phyloP scores from a whole-genome alignment of 1,140 invertebrate genomes.

The Drosophila nasuta region DNA sequence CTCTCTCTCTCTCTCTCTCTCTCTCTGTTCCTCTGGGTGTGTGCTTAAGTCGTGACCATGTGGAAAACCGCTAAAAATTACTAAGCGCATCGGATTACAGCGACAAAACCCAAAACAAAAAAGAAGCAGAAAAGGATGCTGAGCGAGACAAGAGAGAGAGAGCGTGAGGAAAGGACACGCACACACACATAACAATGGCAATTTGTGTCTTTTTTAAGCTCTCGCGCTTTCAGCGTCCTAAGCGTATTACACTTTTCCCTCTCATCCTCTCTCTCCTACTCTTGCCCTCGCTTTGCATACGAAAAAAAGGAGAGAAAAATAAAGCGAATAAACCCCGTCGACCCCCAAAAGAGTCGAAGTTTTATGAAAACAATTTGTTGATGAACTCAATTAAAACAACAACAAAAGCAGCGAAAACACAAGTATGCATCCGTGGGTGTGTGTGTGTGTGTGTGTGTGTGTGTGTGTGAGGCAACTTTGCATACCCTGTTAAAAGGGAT shows the following conservation, averaged over 20 bases:
- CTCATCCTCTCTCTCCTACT: neutral
- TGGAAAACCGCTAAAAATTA: conserved; percentile 50
- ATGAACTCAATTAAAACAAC: conserved; percentile 73
- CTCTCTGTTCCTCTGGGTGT: conserved; percentile 1
- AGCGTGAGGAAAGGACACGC: conserved; percentile 5
- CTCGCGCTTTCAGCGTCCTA: conserved; percentile 35
- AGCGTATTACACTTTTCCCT: conserved; percentile 54
- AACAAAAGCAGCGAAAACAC: conserved; percentile 25
- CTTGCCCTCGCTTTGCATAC: neutral
- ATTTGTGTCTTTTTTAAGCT: conserved; percentile 68
- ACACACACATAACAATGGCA: conserved; percentile 42
- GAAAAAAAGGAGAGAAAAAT: conserved; percentile 7
- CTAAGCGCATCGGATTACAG: conserved; percentile 73
- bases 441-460: neutral
- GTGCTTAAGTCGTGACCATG: conserved; percentile 39
- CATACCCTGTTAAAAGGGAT: neutral
- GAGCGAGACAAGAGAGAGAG: neutral
- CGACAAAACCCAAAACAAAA: conserved; percentile 17
- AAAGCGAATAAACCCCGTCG: conserved; percentile 28
- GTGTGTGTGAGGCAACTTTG: conserved; percentile 15
- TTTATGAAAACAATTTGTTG: conserved; percentile 63
- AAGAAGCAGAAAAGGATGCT: neutral
- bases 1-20: neutral
- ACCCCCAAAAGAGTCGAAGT: conserved; percentile 22
- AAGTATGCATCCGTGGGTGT: conserved; percentile 3